A percentile compares a stretch with the other conserved stretches of the same genome.
Conservation (phyloP, 2,888 invertebrate species). For the Oxystoma pomonae region DNA sequence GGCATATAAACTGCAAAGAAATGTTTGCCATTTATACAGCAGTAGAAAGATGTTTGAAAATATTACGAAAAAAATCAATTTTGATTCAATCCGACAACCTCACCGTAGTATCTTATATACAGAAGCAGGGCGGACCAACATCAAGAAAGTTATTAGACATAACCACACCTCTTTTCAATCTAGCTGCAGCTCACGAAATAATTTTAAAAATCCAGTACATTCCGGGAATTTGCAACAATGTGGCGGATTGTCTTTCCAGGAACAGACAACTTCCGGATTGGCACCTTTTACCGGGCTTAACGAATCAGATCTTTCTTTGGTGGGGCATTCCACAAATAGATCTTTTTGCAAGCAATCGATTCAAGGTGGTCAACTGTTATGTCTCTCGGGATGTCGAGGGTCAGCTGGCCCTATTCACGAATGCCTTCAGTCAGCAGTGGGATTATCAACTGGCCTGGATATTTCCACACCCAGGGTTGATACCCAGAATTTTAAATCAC, state of each 20-base stretch:
- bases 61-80: conserved; percentile 12
- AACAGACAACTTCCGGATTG: conserved; percentile 22
- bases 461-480: conserved; percentile 34
- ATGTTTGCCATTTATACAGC: conserved; percentile 9
- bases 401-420: conserved; percentile 13
- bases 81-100: conserved; percentile 26
- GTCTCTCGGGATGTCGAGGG: conserved; percentile 14
- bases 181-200: conserved; percentile 10
- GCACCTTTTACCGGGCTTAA: conserved; percentile 19
- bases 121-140: conserved; percentile 23
- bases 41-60: not conserved
- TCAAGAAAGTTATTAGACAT: conserved; percentile 15
- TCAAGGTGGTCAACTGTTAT: conserved; percentile 18
- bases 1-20: conserved; percentile 16
- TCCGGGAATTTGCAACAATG: conserved; percentile 25
- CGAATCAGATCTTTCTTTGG: conserved; percentile 20
- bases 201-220: conserved; percentile 20
- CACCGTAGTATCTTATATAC: conserved; percentile 24
- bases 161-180: not conserved
- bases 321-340: conserved; percentile 26
- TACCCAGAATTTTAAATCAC: conserved; percentile 29
- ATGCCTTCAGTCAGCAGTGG: conserved; percentile 26
- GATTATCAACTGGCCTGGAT: conserved; percentile 26
- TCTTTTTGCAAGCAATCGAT: conserved; percentile 22
- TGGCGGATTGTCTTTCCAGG: conserved; percentile 27